A percentile compares a stretch with the other conserved stretches of the same genome.
Evolutionary conservation across 2,888 invertebrate species (phyloP).

Genomic region (Reticulitermes lucifugus): DNA sequence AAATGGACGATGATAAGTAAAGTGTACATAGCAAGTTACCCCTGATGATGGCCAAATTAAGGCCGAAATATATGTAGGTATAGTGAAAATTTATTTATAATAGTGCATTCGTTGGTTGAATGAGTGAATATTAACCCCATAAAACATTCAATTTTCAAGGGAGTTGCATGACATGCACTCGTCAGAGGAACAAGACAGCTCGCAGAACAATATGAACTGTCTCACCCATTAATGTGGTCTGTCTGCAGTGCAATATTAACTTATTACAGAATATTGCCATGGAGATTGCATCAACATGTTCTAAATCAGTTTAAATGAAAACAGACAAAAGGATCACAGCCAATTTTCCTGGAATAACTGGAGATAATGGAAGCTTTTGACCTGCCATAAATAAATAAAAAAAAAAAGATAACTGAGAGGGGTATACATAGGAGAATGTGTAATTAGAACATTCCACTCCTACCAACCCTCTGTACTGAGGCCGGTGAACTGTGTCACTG

Average conservation of each 20-base stretch:
- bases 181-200: neutral
- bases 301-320: constrained; percentile 9
- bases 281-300: neutral
- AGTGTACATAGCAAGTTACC: no score
- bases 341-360: constrained; percentile 18
- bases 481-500: neutral
- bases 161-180: no score
- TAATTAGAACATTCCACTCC: constrained; percentile 27
- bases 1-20: no score
- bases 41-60: no score
- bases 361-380: constrained; percentile 9
- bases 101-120: no score
- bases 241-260: neutral
- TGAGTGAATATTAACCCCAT: no score
- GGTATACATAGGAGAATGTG: neutral
- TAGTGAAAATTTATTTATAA: no score
- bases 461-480: neutral
- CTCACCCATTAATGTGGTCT: neutral
- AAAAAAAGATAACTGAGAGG: neutral
- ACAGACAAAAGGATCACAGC: constrained; percentile 26
- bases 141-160: no score
- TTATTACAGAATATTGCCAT: neutral
- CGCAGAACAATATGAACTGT: neutral
- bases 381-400: constrained; percentile 16
- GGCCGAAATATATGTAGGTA: no score